phyloP scores from a whole-genome alignment of 2,113 vertebrate species.

The Onychostruthus taczanowskii region DNA sequence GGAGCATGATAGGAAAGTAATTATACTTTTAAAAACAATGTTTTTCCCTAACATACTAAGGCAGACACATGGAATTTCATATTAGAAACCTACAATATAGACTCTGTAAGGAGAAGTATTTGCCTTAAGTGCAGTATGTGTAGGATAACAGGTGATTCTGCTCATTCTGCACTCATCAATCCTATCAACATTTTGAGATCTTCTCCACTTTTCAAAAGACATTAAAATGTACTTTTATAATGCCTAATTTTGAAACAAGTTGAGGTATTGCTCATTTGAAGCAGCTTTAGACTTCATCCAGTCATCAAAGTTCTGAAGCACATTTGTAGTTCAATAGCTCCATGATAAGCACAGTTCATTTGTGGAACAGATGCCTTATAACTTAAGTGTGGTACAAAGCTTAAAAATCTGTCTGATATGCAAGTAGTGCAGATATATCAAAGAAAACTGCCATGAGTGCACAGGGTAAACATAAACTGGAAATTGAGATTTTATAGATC shows the following conservation, averaged over 20 bases:
- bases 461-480: background rate
- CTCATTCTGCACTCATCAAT: background rate
- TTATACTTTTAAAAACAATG: background rate
- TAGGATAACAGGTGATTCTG: background rate
- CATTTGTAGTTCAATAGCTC: background rate
- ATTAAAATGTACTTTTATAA: background rate
- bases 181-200: background rate
- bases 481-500: background rate
- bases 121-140: background rate
- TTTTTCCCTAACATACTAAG: background rate
- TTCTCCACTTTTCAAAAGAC: background rate
- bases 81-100: background rate
- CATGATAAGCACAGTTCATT: background rate
- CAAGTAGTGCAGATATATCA: background rate
- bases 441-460: background rate
- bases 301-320: background rate
- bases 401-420: background rate
- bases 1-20: background rate
- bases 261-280: background rate
- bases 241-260: background rate
- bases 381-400: background rate
- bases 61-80: background rate
- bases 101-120: background rate
- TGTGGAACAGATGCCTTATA: background rate
- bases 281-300: background rate